Evolutionary conservation across 2,113 vertebrate species (phyloP).

Genomic region (Elanus axillaris): DNA sequence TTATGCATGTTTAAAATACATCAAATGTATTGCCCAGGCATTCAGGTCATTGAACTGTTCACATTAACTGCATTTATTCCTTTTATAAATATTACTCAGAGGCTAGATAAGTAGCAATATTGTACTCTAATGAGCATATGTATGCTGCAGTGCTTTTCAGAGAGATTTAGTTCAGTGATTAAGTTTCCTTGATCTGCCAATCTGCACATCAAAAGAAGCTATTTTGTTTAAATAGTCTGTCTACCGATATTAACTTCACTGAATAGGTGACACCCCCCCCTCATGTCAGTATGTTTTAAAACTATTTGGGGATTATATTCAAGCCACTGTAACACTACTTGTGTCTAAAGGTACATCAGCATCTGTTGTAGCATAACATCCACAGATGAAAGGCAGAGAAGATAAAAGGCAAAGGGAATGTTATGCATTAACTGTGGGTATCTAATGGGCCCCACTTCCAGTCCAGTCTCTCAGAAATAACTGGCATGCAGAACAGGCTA

Average conservation of each 20-base stretch:
- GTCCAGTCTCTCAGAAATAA: background rate
- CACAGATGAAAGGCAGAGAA: constrained; percentile 44
- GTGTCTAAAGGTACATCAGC: constrained; percentile 2
- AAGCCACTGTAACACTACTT: background rate
- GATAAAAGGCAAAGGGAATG: constrained; percentile 48
- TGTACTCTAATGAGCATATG: constrained; percentile 21
- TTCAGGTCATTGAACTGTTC: background rate
- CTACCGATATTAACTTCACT: constrained; percentile 12
- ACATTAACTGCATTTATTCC: constrained; percentile 18
- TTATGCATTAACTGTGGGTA: constrained; percentile 32
- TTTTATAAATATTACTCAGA: background rate
- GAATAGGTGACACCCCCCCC: background rate
- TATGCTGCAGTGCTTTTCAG: background rate
- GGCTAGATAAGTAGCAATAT: background rate
- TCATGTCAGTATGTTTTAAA: background rate
- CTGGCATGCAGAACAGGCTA: background rate
- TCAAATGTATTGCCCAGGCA: background rate
- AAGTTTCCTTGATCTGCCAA: constrained; percentile 40
- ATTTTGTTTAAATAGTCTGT: constrained; percentile 37
- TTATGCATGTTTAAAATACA: background rate
- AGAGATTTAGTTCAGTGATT: constrained; percentile 51
- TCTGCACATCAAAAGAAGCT: constrained; percentile 53
- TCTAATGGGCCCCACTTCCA: background rate
- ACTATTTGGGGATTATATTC: constrained; percentile 23
- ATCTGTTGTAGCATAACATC: background rate